These are phyloP conservation scores for Anarsia innoxiella DNA, from an alignment of 2,888 invertebrate species.

Conservation along the genomic window DNA sequence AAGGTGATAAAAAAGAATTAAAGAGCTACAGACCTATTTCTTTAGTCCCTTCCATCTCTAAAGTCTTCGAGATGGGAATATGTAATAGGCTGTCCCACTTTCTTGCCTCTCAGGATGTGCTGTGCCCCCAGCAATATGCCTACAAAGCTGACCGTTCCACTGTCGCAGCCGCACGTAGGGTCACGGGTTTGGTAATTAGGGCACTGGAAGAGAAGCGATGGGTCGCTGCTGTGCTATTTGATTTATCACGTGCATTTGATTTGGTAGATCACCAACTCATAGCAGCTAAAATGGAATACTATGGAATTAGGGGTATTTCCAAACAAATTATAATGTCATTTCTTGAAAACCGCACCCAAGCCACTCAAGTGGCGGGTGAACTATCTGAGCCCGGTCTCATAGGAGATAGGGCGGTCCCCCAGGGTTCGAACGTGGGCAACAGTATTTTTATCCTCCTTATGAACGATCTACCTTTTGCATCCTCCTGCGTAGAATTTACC, in stretches of 20 bases:
- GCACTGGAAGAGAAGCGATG: not conserved
- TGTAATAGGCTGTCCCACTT: not conserved
- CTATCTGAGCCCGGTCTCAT: not conserved
- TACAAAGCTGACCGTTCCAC: not conserved
- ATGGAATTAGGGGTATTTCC: not conserved
- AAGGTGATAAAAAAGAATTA: slow-evolving; percentile 3
- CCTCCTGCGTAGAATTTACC: not conserved
- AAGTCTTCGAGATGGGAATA: slow-evolving; percentile 7
- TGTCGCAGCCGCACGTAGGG: not conserved
- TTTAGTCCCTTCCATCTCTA: not conserved
- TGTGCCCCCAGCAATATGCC: slow-evolving; percentile 1
- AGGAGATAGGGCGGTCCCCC: slow-evolving; percentile 1
- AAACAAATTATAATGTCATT: not conserved
- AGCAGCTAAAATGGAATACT: not conserved
- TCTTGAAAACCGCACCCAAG: not conserved
- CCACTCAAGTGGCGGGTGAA: not conserved
- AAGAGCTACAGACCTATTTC: slow-evolving; percentile 5
- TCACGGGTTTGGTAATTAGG: not conserved
- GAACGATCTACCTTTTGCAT: slow-evolving; percentile 1
- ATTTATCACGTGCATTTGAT: slow-evolving; percentile 3
- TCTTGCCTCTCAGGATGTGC: not conserved
- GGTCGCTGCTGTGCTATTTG: not conserved
- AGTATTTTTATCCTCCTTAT: slow-evolving; percentile 1
- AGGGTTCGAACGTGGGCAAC: slow-evolving; percentile 5
- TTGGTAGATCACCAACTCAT: slow-evolving; percentile 2